These are phyloP conservation scores for Campylomormyrus tamandua DNA, from an alignment of 2,113 vertebrate genomes.

Conservation along the genomic window DNA sequence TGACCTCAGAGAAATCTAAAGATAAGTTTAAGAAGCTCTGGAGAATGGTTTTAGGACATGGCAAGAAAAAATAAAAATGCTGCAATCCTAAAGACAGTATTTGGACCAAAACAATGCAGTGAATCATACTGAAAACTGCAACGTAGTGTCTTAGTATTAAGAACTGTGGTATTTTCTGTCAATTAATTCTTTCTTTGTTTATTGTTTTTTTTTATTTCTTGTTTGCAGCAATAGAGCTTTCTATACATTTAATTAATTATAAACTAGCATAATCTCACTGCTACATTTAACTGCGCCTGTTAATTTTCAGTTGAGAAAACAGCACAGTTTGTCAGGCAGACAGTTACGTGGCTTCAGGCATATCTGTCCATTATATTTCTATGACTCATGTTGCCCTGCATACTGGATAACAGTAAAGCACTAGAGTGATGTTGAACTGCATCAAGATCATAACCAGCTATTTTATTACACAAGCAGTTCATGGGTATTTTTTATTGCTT, in stretches of 20 bases:
- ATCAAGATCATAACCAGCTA: neutral
- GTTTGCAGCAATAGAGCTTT: neutral
- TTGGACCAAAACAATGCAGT: neutral
- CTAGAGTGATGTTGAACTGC: neutral
- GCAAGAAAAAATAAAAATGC: neutral
- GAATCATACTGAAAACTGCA: neutral
- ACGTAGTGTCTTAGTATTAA: neutral
- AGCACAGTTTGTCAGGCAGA: neutral
- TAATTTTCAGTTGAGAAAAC: neutral
- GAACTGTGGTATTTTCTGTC: neutral
- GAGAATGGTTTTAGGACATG: constrained; percentile 6
- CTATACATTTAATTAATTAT: neutral
- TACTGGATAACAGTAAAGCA: neutral
- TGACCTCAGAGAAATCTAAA: constrained; percentile 40
- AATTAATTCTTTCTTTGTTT: neutral
- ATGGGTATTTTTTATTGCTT: neutral
- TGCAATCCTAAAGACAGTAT: neutral
- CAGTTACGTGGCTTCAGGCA: neutral
- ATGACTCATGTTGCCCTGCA: neutral
- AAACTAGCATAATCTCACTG: neutral
- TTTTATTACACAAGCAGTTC: neutral
- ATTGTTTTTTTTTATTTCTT: neutral
- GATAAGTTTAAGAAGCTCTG: constrained; percentile 21
- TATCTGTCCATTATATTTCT: neutral
- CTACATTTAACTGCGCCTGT: neutral